These are phyloP conservation scores for Sclerodermus sp. DNA, from an alignment of 2,888 invertebrate species.

Conservation along the genomic window DNA sequence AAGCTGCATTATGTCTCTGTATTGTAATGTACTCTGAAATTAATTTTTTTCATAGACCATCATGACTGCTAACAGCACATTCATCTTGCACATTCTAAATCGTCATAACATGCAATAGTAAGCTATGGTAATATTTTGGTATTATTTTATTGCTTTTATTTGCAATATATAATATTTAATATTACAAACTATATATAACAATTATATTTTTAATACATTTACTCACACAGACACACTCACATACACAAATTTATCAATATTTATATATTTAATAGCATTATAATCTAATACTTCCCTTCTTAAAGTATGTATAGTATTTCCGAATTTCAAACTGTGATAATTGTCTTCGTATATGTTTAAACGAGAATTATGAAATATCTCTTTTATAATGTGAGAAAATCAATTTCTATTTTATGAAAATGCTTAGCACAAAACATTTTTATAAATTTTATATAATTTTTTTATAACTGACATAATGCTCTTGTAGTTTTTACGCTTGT, in stretches of 20 bases:
- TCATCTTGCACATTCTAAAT: not conserved
- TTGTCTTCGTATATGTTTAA: slow-evolving; percentile 14
- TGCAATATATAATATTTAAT: too few species aligned
- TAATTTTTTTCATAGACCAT: not conserved
- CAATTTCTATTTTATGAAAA: slow-evolving; percentile 12
- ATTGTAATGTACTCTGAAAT: too few species aligned
- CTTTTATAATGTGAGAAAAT: slow-evolving; percentile 11
- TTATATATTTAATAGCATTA: too few species aligned
- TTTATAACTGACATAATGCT: slow-evolving; percentile 14
- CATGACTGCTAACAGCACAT: not conserved
- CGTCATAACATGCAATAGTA: too few species aligned
- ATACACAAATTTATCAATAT: too few species aligned
- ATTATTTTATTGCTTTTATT: too few species aligned
- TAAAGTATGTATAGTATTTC: slow-evolving; percentile 13
- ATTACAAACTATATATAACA: too few species aligned
- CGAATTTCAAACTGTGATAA: slow-evolving; percentile 28
- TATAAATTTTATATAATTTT: slow-evolving; percentile 15
- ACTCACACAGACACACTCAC: too few species aligned
- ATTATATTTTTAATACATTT: too few species aligned
- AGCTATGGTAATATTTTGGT: too few species aligned
- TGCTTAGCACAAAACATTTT: slow-evolving; percentile 22
- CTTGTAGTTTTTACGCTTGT: slow-evolving; percentile 25
- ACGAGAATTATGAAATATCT: slow-evolving; percentile 5
- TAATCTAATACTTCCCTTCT: not conserved
- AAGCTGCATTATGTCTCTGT: too few species aligned